Base-by-base conservation (phyloP, 1,140 invertebrate genomes). In the Argopecten irradians region DNA sequence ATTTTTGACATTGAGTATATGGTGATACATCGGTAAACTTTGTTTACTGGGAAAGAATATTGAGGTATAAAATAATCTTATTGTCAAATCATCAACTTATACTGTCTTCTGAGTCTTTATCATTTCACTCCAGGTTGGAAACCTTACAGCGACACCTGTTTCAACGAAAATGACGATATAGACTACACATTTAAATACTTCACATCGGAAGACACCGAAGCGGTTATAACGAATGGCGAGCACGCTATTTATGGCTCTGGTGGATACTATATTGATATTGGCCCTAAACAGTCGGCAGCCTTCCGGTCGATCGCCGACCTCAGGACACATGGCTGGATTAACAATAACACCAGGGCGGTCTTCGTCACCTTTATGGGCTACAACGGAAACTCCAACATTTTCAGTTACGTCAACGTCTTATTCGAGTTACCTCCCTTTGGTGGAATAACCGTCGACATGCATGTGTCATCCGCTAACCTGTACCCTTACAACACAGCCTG, bases 281-380 rank as follows among this genome's bases (percentile, higher is more conserved):
- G 89, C 7, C 90, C 89, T 19, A 88, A 89, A 19, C 87, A 89
- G 87, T 84, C 43, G 9, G 8, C 87, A 0, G 91, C 86, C 7
- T 22, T 46, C 11, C 88, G 90, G 22, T 92, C 92, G 84, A 88
- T 96, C 8, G 87, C 92, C 5, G 71, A 88, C 19, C 89, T 96
- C 9, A 86, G 95, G 86, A 87, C 88, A 22, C 71, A 93, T 71
- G 86, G 93, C 33, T 96, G 96, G 96, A 94, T 96, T 16, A 96
- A 96, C 90, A 85, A 92, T 46, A 85, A 94, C 22, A 96, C 96
- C 0, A 91, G 96, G 89, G 96, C 96, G 8, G 91, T 96, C 19
- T 94, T 96, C 83, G 91, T 96, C 19, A 96, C 96, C 89, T 95
- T 96, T 88, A 95, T 96, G 14, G 91, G 95, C 0, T 96, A 96